Conservation (phyloP, 2,888 invertebrate genomes). For the Dynastes maya region DNA sequence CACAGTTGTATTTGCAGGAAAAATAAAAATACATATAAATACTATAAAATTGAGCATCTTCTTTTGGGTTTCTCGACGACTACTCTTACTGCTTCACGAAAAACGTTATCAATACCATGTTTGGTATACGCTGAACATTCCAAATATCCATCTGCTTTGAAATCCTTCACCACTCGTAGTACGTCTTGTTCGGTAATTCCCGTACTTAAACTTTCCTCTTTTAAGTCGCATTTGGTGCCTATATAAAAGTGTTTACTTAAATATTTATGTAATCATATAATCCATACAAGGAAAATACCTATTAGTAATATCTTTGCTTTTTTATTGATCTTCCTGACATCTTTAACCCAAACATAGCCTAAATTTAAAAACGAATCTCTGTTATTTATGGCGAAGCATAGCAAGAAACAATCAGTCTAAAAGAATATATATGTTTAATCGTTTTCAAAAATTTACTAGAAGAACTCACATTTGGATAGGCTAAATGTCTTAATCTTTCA, state of each 20-base stretch:
- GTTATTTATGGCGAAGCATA: conserved; percentile 84
- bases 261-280: neutral
- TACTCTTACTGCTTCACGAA: conserved; percentile 64
- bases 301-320: conserved; percentile 43
- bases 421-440: conserved; percentile 55
- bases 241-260: conserved; percentile 9
- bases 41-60: conserved; percentile 51
- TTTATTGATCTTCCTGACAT: conserved; percentile 44
- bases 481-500: conserved; percentile 85
- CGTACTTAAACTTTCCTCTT: conserved; percentile 69
- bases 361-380: conserved; percentile 63
- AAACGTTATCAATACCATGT: conserved; percentile 65
- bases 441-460: neutral
- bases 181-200: conserved; percentile 80
- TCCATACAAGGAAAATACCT: conserved; percentile 14
- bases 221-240: conserved; percentile 56
- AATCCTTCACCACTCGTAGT: conserved; percentile 80
- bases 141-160: conserved; percentile 64
- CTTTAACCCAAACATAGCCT: conserved; percentile 46
- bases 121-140: conserved; percentile 66
- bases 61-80: conserved; percentile 66
- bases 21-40: neutral
- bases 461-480: conserved; percentile 82
- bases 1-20: conserved; percentile 16
- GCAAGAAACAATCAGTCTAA: conserved; percentile 87